Percentiles rank a stretch among this genome's conserved stretches.
phyloP scores from a whole-genome alignment of 1,140 invertebrate species.

The Sipha flava region DNA sequence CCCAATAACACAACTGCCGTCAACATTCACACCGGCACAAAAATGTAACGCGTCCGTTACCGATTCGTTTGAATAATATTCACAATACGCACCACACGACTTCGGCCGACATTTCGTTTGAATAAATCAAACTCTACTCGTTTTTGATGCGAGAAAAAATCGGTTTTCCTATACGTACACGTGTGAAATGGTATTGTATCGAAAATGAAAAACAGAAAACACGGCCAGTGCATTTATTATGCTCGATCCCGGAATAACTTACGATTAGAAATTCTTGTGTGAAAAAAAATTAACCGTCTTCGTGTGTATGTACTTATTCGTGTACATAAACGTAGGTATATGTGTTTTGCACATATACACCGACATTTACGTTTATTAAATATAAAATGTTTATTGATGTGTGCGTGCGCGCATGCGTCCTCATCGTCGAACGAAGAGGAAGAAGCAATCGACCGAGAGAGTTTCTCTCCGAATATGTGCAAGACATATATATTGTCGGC shows the following conservation, averaged over 20 bases:
- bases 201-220: too few relatives aligned
- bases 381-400: too few relatives aligned
- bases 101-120: neutral
- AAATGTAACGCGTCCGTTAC: neutral
- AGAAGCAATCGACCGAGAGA: constrained; percentile 18
- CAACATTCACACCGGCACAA: neutral
- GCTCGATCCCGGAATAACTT: too few relatives aligned
- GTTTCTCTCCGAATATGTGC: constrained; percentile 20
- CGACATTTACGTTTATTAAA: too few relatives aligned
- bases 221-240: too few relatives aligned
- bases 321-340: neutral
- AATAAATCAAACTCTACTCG: neutral
- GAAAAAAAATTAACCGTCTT: too few relatives aligned
- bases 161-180: neutral
- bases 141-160: neutral
- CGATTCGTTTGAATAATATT: neutral
- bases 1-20: too few relatives aligned
- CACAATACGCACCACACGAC: neutral
- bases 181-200: too few relatives aligned
- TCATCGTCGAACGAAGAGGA: constrained; percentile 1
- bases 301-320: neutral
- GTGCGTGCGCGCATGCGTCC: too few relatives aligned
- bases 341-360: too few relatives aligned
- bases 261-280: too few relatives aligned
- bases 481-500: neutral